Conservation (phyloP, 2,113 vertebrate genomes). For the Menidia beryllina region DNA sequence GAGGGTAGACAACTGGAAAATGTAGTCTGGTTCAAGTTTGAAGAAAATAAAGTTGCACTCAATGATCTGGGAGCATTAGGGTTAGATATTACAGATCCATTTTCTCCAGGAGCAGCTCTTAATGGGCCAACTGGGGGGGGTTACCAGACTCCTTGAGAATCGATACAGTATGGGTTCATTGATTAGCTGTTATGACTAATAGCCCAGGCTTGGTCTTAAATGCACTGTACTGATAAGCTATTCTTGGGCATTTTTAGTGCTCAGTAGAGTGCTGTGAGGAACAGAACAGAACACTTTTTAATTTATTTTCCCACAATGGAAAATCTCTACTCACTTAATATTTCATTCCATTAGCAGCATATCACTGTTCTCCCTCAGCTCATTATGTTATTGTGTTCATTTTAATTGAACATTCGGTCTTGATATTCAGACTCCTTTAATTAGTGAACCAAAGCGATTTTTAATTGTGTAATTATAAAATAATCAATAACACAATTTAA, state of each 20-base stretch:
- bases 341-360: neutral
- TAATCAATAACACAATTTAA: too few species aligned
- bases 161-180: slow-evolving; percentile 34
- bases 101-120: slow-evolving; percentile 32
- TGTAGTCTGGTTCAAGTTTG: neutral
- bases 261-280: neutral
- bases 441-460: neutral
- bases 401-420: slow-evolving; percentile 13
- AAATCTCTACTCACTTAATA: slow-evolving; percentile 16
- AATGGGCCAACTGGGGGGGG: slow-evolving; percentile 29
- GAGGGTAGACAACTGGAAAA: neutral
- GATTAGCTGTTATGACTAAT: slow-evolving; percentile 49
- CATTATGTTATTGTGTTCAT: neutral
- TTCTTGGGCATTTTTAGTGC: slow-evolving; percentile 27
- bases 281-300: neutral
- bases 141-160: slow-evolving; percentile 20
- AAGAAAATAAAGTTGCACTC: slow-evolving; percentile 20
- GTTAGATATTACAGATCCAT: slow-evolving; percentile 36
- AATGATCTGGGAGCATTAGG: slow-evolving; percentile 20
- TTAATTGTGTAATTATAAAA: too few species aligned
- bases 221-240: slow-evolving; percentile 15
- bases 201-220: slow-evolving; percentile 8
- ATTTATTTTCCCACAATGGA: neutral
- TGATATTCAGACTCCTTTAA: slow-evolving; percentile 12
- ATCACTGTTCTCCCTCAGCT: neutral